A percentile compares a stretch with the other conserved stretches of the same genome.
Evolutionary conservation across 2,113 vertebrate species (phyloP).

Genomic region (Polypterus bichir): DNA sequence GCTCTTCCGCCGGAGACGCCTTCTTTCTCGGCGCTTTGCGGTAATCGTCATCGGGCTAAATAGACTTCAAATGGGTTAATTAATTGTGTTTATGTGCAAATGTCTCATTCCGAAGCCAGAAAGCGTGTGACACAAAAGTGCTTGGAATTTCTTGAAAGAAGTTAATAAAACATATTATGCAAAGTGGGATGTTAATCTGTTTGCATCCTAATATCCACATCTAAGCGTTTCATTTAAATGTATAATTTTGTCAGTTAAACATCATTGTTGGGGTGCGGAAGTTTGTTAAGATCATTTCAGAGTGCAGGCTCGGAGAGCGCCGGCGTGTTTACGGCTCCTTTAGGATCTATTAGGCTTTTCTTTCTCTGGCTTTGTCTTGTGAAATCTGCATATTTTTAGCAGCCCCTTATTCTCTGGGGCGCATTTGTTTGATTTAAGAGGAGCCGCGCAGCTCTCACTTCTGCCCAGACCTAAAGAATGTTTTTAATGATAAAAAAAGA

Average conservation of each 20-base stretch:
- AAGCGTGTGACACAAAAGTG: constrained; percentile 50
- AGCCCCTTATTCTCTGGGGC: constrained; percentile 69
- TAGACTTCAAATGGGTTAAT: constrained; percentile 28
- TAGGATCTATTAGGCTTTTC: constrained; percentile 69
- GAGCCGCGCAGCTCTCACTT: constrained; percentile 68
- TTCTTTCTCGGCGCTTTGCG: too few species aligned
- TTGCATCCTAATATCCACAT: constrained; percentile 61
- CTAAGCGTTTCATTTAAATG: constrained; percentile 64
- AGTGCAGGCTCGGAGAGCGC: constrained; percentile 67
- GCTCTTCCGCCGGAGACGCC: too few species aligned
- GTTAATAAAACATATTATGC: constrained; percentile 73
- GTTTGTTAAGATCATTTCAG: constrained; percentile 69
- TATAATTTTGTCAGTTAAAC: constrained; percentile 75
- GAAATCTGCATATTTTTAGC: constrained; percentile 78
- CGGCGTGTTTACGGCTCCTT: constrained; percentile 70
- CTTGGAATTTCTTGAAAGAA: constrained; percentile 44
- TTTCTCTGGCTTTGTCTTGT: constrained; percentile 70
- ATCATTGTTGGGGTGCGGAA: constrained; percentile 73
- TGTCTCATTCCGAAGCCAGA: constrained; percentile 51
- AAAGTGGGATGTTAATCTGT: constrained; percentile 60
- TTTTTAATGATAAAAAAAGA: too few species aligned
- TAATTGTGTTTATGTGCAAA: constrained; percentile 50
- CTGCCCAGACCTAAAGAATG: constrained; percentile 27
- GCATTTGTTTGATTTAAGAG: constrained; percentile 69
- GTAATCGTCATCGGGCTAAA: too few species aligned